Percentiles rank a stretch among this genome's conserved stretches.
phyloP scores from a whole-genome alignment of 2,888 invertebrate genomes.

The Melitaea athalia region DNA sequence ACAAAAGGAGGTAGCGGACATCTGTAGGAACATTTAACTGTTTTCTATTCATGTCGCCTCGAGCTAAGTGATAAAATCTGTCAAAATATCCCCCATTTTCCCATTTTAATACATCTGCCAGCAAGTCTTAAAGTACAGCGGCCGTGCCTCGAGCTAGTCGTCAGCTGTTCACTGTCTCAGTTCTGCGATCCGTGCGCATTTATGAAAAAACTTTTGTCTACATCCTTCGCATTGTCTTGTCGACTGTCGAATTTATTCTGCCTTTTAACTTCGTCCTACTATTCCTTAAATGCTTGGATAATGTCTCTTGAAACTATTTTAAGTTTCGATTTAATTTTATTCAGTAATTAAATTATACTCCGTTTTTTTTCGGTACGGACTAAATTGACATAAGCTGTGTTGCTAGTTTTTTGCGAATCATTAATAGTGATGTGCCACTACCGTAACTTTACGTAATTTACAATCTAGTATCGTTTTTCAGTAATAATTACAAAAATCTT shows the following conservation, averaged over 20 bases:
- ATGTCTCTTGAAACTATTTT: slow-evolving; percentile 28
- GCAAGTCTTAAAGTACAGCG: slow-evolving; percentile 63
- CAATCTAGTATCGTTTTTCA: too few relatives aligned
- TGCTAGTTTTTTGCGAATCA: too few relatives aligned
- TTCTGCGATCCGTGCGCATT: slow-evolving; percentile 68
- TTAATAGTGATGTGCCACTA: too few relatives aligned
- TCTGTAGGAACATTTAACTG: slow-evolving; percentile 44
- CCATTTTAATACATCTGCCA: slow-evolving; percentile 76
- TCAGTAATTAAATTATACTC: background rate
- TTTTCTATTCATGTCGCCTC: slow-evolving; percentile 62
- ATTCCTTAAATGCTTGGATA: slow-evolving; percentile 30
- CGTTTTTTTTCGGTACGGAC: too few relatives aligned
- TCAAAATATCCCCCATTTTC: slow-evolving; percentile 68
- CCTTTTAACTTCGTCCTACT: slow-evolving; percentile 48
- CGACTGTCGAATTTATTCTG: slow-evolving; percentile 56
- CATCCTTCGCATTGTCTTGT: slow-evolving; percentile 70
- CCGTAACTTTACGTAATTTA: too few relatives aligned
- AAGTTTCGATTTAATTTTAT: background rate
- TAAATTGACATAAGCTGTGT: too few relatives aligned
- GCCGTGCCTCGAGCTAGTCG: slow-evolving; percentile 68
- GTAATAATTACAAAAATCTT: too few relatives aligned
- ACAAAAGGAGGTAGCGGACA: slow-evolving; percentile 40
- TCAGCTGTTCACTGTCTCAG: slow-evolving; percentile 69
- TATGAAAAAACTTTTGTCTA: slow-evolving; percentile 78
- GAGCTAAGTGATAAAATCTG: slow-evolving; percentile 68